These are phyloP conservation scores for Pedetes capensis DNA, from an alignment of 2,113 vertebrate genomes.

Conservation along the genomic window DNA sequence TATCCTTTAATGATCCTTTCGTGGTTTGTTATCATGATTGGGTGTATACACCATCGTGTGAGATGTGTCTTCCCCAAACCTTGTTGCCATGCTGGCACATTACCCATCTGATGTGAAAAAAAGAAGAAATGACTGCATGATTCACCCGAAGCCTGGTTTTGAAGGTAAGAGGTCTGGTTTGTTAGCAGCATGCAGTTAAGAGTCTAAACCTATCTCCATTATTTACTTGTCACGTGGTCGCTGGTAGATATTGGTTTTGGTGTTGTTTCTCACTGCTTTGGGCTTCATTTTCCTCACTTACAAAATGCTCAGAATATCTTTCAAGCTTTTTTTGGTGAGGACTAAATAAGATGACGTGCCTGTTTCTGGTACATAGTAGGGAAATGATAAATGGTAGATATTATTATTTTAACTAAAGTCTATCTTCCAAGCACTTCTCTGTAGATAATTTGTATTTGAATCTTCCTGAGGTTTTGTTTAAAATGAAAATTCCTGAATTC, in stretches of 20 bases:
- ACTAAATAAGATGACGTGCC: background rate
- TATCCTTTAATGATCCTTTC: background rate
- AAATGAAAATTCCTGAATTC: background rate
- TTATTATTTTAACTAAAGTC: constrained; percentile 12
- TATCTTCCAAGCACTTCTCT: background rate
- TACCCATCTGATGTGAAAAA: background rate
- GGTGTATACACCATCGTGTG: background rate
- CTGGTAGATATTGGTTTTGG: constrained; percentile 8
- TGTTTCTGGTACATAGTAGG: background rate
- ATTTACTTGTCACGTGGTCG: background rate
- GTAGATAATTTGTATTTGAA: background rate
- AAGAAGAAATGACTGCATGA: background rate
- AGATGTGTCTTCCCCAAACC: background rate
- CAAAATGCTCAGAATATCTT: background rate
- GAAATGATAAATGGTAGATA: background rate
- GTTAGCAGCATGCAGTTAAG: background rate
- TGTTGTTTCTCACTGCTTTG: background rate
- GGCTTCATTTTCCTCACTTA: constrained; percentile 6
- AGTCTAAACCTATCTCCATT: background rate
- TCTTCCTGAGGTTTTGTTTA: constrained; percentile 9
- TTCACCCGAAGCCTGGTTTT: background rate
- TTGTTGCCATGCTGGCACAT: background rate
- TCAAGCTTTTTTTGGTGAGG: background rate
- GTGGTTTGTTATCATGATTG: background rate
- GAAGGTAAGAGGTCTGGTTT: background rate